Conservation (phyloP, 2,888 invertebrate species). For the Heliconius sara region DNA sequence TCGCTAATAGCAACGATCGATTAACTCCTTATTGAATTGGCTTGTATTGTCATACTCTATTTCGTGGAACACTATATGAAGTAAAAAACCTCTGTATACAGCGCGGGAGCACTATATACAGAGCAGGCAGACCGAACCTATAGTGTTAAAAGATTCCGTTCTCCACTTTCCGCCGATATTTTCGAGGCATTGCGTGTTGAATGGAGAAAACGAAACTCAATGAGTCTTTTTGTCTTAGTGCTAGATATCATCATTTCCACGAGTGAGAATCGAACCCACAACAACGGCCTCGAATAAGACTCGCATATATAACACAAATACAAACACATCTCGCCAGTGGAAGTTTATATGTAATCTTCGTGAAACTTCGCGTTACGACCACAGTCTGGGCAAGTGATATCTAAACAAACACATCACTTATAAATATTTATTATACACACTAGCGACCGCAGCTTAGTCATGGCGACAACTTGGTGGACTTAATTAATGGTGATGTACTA, state of each 20-base stretch:
- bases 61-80: background rate
- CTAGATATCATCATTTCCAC: too few species aligned
- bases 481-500: conserved; percentile 32
- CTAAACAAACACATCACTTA: conserved; percentile 46
- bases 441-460: conserved; percentile 49
- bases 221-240: too few species aligned
- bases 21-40: background rate
- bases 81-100: too few species aligned
- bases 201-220: too few species aligned
- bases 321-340: background rate
- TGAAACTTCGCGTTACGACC: conserved; percentile 32
- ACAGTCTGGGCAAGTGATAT: conserved; percentile 41
- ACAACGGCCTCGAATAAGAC: background rate
- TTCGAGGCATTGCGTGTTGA: too few species aligned
- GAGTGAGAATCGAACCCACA: too few species aligned
- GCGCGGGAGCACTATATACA: too few species aligned
- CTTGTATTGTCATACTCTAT: background rate
- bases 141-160: too few species aligned
- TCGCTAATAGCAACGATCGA: background rate
- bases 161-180: too few species aligned
- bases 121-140: too few species aligned
- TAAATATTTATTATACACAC: conserved; percentile 50
- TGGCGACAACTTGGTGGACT: conserved; percentile 26
- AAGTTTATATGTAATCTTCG: conserved; percentile 12
- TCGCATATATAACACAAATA: background rate